These are phyloP conservation scores for Elmis aenea DNA, from an alignment of 2,888 invertebrate species.

Conservation along the genomic window DNA sequence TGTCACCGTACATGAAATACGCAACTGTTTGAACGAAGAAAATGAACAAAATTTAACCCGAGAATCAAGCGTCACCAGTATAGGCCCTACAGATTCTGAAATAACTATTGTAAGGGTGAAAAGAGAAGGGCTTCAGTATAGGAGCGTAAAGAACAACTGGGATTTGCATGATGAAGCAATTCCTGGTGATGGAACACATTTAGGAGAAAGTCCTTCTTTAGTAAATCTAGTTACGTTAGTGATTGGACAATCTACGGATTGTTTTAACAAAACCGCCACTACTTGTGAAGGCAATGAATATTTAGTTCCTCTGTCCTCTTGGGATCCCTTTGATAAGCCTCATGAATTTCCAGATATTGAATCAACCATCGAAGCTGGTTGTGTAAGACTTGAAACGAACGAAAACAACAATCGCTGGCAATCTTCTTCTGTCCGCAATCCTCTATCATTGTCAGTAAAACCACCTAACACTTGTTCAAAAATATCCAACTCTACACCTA, in stretches of 20 bases:
- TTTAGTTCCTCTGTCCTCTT: conserved; percentile 54
- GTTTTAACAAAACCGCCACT: conserved; percentile 31
- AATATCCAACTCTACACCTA: no score
- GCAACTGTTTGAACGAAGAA: conserved; percentile 30
- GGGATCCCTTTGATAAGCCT: conserved; percentile 46
- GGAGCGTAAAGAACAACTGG: conserved; percentile 44
- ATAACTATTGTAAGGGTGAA: conserved; percentile 55
- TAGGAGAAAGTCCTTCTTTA: conserved; percentile 54
- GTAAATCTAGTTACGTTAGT: conserved; percentile 56
- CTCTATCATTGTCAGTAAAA: conserved; percentile 8
- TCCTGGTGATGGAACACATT: conserved; percentile 55
- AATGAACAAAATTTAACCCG: conserved; percentile 16
- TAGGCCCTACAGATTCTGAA: conserved; percentile 58
- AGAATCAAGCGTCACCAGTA: conserved; percentile 23
- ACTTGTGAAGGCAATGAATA: conserved; percentile 49
- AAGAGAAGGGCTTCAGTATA: conserved; percentile 36
- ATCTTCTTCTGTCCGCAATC: conserved; percentile 3
- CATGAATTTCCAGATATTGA: conserved; percentile 28
- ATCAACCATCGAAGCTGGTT: conserved; percentile 18
- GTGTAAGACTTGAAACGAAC: conserved; percentile 19
- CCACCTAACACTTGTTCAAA: no score
- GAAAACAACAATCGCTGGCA: conserved; percentile 8
- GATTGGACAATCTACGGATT: conserved; percentile 37
- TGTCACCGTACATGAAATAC: conserved; percentile 27
- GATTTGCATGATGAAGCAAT: conserved; percentile 48